phyloP scores from a whole-genome alignment of 2,888 invertebrate genomes.

The Cylindroiulus punctatus region DNA sequence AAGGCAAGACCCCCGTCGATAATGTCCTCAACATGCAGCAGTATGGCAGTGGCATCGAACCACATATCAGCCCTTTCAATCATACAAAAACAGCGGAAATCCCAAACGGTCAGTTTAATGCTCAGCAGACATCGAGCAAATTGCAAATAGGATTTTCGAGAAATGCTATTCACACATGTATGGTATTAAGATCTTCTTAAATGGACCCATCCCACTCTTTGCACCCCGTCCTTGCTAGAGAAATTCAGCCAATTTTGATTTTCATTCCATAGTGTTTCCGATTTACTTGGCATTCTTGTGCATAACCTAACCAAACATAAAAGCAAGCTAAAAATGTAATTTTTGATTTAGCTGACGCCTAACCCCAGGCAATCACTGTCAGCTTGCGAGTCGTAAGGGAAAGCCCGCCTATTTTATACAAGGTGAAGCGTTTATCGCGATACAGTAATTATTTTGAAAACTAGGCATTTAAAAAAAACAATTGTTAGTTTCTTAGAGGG shows the following conservation, averaged over 20 bases:
- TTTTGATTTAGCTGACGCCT: background rate
- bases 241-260: too few relatives aligned
- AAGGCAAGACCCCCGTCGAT: background rate
- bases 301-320: background rate
- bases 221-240: too few relatives aligned
- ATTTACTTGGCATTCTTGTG: too few relatives aligned
- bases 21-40: background rate
- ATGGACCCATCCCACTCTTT: too few relatives aligned
- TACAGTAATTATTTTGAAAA: too few relatives aligned
- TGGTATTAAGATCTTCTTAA: background rate
- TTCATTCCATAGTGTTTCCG: too few relatives aligned
- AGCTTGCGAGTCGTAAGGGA: background rate
- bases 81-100: background rate
- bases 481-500: too few relatives aligned
- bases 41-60: background rate
- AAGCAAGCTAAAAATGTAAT: background rate
- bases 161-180: background rate
- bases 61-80: background rate
- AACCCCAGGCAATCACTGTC: too few relatives aligned
- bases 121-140: background rate
- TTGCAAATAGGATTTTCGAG: background rate
- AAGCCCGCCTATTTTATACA: background rate
- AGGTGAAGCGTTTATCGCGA: too few relatives aligned
- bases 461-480: too few relatives aligned
- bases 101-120: background rate